Conservation (phyloP, 2,113 vertebrate genomes). For the Seriola quinqueradiata region DNA sequence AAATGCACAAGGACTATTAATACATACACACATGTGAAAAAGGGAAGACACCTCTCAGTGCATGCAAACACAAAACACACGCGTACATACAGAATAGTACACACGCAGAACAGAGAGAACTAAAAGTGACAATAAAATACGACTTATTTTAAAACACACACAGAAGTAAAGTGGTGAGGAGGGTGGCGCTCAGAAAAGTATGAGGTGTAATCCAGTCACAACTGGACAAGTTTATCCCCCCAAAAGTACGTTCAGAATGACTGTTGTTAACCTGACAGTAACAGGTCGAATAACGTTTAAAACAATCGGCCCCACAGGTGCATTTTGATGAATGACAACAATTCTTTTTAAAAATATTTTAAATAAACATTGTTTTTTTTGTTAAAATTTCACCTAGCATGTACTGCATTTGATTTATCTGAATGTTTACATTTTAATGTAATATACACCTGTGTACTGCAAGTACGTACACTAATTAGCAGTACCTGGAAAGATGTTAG, state of each 20-base stretch:
- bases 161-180: slow-evolving; percentile 32
- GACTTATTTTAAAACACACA: slow-evolving; percentile 48
- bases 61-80: slow-evolving; percentile 54
- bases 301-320: slow-evolving; percentile 32
- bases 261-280: slow-evolving; percentile 43
- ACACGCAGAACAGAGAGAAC: slow-evolving; percentile 36
- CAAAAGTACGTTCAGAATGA: slow-evolving; percentile 40
- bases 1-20: slow-evolving; percentile 46
- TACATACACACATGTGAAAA: slow-evolving; percentile 48
- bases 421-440: slow-evolving; percentile 4
- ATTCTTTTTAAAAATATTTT: not conserved
- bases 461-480: slow-evolving; percentile 45
- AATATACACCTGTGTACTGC: not conserved
- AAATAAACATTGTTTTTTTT: not conserved
- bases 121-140: slow-evolving; percentile 25
- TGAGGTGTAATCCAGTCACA: slow-evolving; percentile 58
- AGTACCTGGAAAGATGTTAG: slow-evolving; percentile 71
- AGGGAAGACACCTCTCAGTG: slow-evolving; percentile 37
- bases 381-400: not conserved
- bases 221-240: slow-evolving; percentile 62
- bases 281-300: not conserved
- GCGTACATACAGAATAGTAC: slow-evolving; percentile 21
- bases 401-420: not conserved
- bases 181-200: slow-evolving; percentile 25
- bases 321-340: slow-evolving; percentile 18